Conservation (phyloP, 2,113 vertebrate species). For the Nerophis lumbriciformis region DNA sequence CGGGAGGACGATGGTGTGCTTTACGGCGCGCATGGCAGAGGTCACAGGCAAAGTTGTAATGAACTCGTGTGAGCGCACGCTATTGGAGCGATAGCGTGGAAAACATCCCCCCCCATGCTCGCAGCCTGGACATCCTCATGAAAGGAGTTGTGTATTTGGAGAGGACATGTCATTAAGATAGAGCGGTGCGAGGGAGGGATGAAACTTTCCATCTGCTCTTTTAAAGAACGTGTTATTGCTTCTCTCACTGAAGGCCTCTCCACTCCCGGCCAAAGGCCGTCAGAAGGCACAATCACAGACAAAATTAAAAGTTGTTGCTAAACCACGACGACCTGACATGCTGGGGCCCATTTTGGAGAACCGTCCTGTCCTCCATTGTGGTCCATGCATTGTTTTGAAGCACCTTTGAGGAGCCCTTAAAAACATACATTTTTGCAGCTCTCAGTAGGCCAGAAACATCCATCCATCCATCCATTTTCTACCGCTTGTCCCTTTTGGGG, state of each 20-base stretch:
- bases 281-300: constrained; percentile 61
- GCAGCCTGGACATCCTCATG: constrained; percentile 79
- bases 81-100: constrained; percentile 54
- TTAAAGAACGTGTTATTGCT: constrained; percentile 73
- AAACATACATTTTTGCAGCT: no score
- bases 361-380: background rate
- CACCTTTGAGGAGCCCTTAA: no score
- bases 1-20: constrained; percentile 56
- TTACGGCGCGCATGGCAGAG: constrained; percentile 20
- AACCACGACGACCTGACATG: constrained; percentile 57
- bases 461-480: no score
- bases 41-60: background rate
- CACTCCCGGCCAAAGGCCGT: constrained; percentile 54
- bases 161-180: constrained; percentile 81
- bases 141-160: constrained; percentile 80
- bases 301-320: constrained; percentile 60
- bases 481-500: no score
- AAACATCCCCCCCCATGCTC: constrained; percentile 10
- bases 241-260: constrained; percentile 49
- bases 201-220: constrained; percentile 77
- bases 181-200: constrained; percentile 65
- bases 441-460: background rate
- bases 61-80: constrained; percentile 9
- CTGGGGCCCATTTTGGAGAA: constrained; percentile 46
- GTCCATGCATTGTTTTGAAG: no score